Evolutionary conservation across 2,797 vertebrate species (phyloP), one percentile per base, ranked within the genome.

Genomic region (Capromys pilorides): DNA sequence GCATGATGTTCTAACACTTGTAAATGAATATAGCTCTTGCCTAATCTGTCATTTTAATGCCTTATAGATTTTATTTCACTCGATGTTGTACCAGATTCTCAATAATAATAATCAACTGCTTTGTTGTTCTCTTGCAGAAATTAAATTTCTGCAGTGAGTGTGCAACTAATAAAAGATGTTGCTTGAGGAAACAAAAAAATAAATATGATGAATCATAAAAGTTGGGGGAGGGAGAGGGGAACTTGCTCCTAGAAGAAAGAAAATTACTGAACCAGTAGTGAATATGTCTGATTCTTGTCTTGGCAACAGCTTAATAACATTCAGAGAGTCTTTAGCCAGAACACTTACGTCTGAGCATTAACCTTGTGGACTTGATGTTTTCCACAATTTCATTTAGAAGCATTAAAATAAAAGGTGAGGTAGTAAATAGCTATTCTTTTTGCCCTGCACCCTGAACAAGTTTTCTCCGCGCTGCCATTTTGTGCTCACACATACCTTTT

Each of bases 41-140:
- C 98, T 99, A 99, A 99, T 99, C 99, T 99, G 99, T 99, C 99
- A 99, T 99, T 99, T 99, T 99, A 99, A 99, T 99, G 99, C 99
- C 99, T 99, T 99, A 99, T 99, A 99, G 99, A 99, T 99, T 99
- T 99, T 99, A 99, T 99, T 99, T 99, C 99, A 99, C 98, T 99
- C 98, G 98, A 98, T 99, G 99, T 99, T 98, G 98, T 99, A 99
- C 99, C 98, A 98, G 99, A 98, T 99, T 99, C 99, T 99, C 99
- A 99, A 99, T 99, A 99, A 99, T 99, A 99, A 99, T 99, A 99
- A 99, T 99, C 99, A 99, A 99, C 98, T 98, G 98, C 98, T 98
- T 98, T 99, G 99, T 99, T 99, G 99, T 99, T 99, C 99, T 99
- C 99, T 98, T 97, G 98, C 98, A 99, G 99, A 99, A 99, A 99